These are phyloP conservation scores for rat (Rattus norvegicus) DNA, from an alignment of 2,113 vertebrate genomes.

Conservation along the genomic window DNA sequence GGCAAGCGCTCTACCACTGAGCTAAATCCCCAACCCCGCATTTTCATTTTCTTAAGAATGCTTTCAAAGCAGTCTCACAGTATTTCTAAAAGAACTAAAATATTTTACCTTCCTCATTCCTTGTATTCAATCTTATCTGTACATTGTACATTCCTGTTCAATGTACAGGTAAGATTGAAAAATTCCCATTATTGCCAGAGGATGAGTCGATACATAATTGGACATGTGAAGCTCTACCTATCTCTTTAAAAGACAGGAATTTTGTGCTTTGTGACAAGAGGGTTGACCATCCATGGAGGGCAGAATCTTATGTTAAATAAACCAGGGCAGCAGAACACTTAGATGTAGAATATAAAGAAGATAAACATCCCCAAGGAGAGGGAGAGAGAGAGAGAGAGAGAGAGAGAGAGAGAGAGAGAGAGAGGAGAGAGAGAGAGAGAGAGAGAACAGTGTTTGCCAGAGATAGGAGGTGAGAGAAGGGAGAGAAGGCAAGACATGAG, in stretches of 20 bases:
- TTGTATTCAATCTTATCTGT: too few relatives aligned
- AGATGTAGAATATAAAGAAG: not conserved
- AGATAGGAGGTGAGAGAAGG: fast-evolving
- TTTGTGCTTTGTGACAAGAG: not conserved
- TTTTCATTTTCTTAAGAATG: not conserved
- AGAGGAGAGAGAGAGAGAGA: not conserved
- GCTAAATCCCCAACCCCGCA: too few relatives aligned
- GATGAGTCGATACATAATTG: too few relatives aligned
- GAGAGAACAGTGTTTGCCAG: not conserved
- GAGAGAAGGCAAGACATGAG: not conserved
- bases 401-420: not conserved
- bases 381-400: fast-evolving
- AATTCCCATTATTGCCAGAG: fast-evolving
- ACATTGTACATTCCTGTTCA: not conserved
- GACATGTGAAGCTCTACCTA: not conserved
- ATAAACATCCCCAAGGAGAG: not conserved
- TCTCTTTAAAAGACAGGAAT: not conserved
- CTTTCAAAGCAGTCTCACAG: not conserved
- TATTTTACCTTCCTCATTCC: not conserved
- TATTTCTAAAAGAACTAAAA: not conserved
- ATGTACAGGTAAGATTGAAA: not conserved
- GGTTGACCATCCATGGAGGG: not conserved
- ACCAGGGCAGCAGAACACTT: not conserved
- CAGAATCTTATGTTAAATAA: not conserved
- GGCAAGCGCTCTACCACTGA: too few relatives aligned